Conservation (phyloP, 2,797 vertebrate genomes). For the Cichlasoma orientale region DNA sequence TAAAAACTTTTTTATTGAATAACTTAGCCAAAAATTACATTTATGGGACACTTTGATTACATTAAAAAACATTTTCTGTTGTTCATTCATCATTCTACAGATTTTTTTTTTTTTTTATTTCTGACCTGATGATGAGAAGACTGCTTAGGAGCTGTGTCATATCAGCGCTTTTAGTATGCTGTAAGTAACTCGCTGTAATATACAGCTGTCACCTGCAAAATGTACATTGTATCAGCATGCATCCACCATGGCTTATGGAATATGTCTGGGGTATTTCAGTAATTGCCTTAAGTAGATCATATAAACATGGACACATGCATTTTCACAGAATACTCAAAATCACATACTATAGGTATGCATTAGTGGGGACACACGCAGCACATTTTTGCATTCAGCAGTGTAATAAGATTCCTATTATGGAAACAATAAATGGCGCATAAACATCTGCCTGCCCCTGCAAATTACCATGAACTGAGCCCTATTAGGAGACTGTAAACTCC, state of each 20-base stretch:
- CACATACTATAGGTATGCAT: neutral
- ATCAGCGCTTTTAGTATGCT: conserved; percentile 40
- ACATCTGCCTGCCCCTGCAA: conserved; percentile 41
- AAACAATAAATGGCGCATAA: conserved; percentile 52
- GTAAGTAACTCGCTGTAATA: conserved; percentile 49
- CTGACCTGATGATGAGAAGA: conserved; percentile 29
- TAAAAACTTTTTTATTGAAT: neutral
- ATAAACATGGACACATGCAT: neutral
- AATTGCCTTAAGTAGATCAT: neutral
- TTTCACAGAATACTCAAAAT: neutral
- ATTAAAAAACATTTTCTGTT: neutral
- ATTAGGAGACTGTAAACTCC: conserved; percentile 55
- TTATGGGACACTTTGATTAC: neutral
- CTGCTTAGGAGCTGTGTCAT: conserved; percentile 28
- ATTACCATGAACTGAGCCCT: conserved; percentile 55
- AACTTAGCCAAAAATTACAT: neutral
- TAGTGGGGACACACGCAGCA: neutral
- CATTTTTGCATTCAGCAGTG: conserved; percentile 34
- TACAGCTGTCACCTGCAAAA: neutral
- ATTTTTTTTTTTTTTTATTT: neutral
- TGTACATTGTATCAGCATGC: neutral
- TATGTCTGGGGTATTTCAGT: neutral
- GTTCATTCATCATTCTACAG: neutral
- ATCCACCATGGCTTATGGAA: neutral
- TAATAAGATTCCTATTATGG: conserved; percentile 51